phyloP scores from a whole-genome alignment of 2,888 invertebrate species.

The Phengaris arion region DNA sequence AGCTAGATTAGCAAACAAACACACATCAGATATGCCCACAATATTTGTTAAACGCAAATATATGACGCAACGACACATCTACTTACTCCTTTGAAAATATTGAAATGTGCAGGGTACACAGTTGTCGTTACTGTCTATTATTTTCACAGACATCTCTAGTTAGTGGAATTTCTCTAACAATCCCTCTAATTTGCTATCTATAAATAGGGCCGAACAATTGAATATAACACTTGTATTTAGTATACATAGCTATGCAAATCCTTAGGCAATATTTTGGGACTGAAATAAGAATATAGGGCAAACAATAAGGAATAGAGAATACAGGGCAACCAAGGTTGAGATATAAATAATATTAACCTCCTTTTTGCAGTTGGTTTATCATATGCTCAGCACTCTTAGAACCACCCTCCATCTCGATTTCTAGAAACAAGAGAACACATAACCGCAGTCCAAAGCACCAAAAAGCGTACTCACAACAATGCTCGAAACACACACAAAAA shows the following conservation, averaged over 20 bases:
- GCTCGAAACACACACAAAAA: conserved; percentile 32
- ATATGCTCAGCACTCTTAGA: conserved; percentile 7
- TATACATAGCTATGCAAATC: background rate
- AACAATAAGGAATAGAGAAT: background rate
- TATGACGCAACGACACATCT: background rate
- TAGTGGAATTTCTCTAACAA: background rate
- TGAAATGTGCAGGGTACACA: background rate
- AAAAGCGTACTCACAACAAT: background rate
- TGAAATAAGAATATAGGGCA: background rate
- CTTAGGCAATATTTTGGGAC: background rate
- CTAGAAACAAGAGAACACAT: background rate
- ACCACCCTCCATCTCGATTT: background rate
- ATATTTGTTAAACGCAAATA: background rate
- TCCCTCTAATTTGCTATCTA: background rate
- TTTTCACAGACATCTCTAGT: background rate
- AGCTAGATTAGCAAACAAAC: background rate
- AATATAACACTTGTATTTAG: background rate
- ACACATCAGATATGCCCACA: background rate
- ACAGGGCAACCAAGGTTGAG: conserved; percentile 18
- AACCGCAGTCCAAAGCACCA: background rate
- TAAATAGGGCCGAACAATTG: background rate
- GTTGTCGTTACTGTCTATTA: background rate
- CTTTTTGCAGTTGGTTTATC: conserved; percentile 21
- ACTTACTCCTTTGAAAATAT: conserved; percentile 12
- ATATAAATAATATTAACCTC: conserved; percentile 24